Conservation (phyloP, 1,140 invertebrate genomes). For the Drosophila tropicalis region DNA sequence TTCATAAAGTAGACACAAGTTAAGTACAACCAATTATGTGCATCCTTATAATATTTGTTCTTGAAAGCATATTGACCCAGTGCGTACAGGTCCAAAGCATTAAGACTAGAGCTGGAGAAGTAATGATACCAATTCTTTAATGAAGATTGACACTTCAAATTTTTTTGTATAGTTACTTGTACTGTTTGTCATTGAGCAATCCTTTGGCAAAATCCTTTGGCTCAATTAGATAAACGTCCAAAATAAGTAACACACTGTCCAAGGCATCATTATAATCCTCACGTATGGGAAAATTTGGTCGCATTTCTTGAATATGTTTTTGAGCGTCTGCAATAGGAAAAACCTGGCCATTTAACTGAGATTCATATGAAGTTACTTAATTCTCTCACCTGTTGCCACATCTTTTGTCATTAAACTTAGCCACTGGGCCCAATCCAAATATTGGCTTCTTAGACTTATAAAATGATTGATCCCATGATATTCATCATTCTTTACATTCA, state of each 20-base stretch:
- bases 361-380: no score
- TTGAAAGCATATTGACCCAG: slow-evolving; percentile 12
- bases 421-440: slow-evolving; percentile 16
- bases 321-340: slow-evolving; percentile 2
- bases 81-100: slow-evolving; percentile 6
- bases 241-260: not conserved
- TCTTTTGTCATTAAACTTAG: not conserved
- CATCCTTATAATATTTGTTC: not conserved
- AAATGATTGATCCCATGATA: not conserved
- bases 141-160: no score
- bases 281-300: not conserved
- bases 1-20: not conserved
- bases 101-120: not conserved
- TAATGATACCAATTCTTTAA: not conserved
- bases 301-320: not conserved
- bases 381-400: not conserved
- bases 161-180: slow-evolving; percentile 4
- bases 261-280: not conserved
- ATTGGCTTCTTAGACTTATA: not conserved
- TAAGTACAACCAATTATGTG: slow-evolving; percentile 9
- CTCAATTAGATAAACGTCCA: slow-evolving; percentile 1
- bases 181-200: slow-evolving; percentile 18
- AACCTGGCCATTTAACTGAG: no score
- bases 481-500: not conserved
- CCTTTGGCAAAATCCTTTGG: slow-evolving; percentile 14